Base-by-base conservation (phyloP, 2,888 invertebrate genomes). In the Agrypnus murinus region DNA sequence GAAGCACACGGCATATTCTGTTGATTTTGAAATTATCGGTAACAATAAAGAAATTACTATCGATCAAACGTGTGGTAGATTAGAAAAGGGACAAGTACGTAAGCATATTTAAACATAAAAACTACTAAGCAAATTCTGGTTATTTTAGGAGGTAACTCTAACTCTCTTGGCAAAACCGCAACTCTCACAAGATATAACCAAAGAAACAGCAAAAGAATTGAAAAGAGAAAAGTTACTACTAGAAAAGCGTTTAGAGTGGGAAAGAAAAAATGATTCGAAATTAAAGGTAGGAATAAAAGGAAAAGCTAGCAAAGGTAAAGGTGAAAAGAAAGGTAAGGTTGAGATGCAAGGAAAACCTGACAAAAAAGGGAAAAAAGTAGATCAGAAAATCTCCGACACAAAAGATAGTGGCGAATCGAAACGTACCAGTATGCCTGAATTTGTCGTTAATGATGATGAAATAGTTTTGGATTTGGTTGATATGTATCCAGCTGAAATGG, bases 401-500 rank as follows among this genome's bases (percentile, higher is more conserved):
- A n/a, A 25, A 25, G 5, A 25, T 25, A 25, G 2, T 25, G 59
- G 9, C 1, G 36, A 46, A 58, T 9, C 1, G 15, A 31, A 50
- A 40, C 43, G 32, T 8, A 19, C 19, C 43, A 60, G 69, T 3
- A 15, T 71, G 25, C 71, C 75, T 1, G 70, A 72, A 60, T 74
- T 77, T 15, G 43, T 15, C 7, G 59, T 77, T 1, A 63, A 75
- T 1, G 74, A 75, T 9, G 65, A 59, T 0, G 77, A 78, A 43
- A 69, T 78, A 9, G 67, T 70, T 32, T 6, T 78, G 4, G 69
- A 70, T 19, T 75, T 76, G 59, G 75, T 73, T 25, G 81, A 82
- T 60, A 66, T 75, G 7, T 82, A 81, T 69, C 79, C 77, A 3
- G 79, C 81, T 1, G 81, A 81, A 72, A 77, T 80, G 73, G 57